phyloP scores from a whole-genome alignment of 2,797 vertebrate species.

The Linurgus olivaceus region DNA sequence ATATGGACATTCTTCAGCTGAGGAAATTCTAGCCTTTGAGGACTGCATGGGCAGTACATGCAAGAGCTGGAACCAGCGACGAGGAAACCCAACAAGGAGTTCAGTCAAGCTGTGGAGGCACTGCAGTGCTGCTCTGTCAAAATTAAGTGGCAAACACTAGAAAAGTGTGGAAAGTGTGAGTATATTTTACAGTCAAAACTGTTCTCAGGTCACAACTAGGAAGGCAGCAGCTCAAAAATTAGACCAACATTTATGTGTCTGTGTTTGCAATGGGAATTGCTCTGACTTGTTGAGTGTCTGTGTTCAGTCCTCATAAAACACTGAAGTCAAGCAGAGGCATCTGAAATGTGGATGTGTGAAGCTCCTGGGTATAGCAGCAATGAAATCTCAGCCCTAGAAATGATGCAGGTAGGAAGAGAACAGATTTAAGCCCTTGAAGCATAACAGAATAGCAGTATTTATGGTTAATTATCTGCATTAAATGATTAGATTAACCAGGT shows the following conservation, averaged over 20 bases:
- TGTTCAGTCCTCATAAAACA: neutral
- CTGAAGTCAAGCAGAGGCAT: neutral
- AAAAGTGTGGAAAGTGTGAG: neutral
- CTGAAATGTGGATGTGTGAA: neutral
- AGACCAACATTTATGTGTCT: neutral
- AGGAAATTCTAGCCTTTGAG: neutral
- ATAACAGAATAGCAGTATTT: neutral
- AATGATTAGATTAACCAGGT: neutral
- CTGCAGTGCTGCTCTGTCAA: neutral
- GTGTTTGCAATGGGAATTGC: neutral
- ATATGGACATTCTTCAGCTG: neutral
- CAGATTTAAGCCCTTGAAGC: neutral
- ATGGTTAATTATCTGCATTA: neutral
- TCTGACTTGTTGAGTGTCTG: neutral
- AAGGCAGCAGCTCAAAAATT: neutral
- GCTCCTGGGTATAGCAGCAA: neutral
- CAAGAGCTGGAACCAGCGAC: accelerated
- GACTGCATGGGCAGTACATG: neutral
- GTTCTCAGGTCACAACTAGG: neutral
- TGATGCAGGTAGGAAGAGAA: neutral
- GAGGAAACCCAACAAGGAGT: neutral
- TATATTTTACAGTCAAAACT: neutral
- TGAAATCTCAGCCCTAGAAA: neutral
- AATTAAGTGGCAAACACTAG: neutral
- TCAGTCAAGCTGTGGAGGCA: neutral